Evolutionary conservation across 2,888 invertebrate species (phyloP), one percentile per base, ranked within the genome.

Genomic region (Teleogryllus oceanicus): DNA sequence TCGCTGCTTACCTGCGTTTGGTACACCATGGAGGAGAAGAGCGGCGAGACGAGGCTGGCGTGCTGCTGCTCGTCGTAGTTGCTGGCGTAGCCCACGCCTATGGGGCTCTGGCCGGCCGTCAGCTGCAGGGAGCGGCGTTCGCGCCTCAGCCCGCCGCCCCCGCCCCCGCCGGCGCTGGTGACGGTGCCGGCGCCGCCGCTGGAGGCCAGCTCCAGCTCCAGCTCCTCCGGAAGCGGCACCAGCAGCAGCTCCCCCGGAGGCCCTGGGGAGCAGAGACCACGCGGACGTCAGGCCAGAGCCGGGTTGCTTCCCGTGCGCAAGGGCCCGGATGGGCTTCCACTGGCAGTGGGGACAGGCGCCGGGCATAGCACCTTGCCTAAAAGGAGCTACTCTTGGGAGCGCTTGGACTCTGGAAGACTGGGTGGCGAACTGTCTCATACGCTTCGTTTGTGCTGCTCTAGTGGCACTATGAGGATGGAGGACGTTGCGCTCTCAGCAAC

Each of bases 1-100:
- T 37, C 5, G 37, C 37, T 37, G 37, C 37, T 84, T 83, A 88
- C 88, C 83, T 87, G 89, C 82, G 90, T 87, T 81, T 93, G 91
- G 88, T 98, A 99, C 50, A 98, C 97, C 85, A 98, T 95, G 80
- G 94, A 95, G 80, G 96, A 96, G 88, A 96, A 98, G 80, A 95
- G 92, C 10, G 99, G 98, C 82, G 94, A 93, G 16, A 97, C 95
- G 92, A 93, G 95, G 84, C 92, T 91, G 78, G 89, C 89, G 86
- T 96, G 92, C 78, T 91, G 88, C 77, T 89, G 89, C 74, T 91
- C 88, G 85, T 94, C 90, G 87, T 94, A 96, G 88, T 96, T 95
- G 82, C 89, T 88, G 13, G 94, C 94, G 85, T 93, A 94, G 79
- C 88, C 88, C 2, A 96, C 94, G 81, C 92, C 89, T 78, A 95